These are phyloP conservation scores for Anastrepha ludens DNA, from an alignment of 1,140 invertebrate species.

Conservation along the genomic window DNA sequence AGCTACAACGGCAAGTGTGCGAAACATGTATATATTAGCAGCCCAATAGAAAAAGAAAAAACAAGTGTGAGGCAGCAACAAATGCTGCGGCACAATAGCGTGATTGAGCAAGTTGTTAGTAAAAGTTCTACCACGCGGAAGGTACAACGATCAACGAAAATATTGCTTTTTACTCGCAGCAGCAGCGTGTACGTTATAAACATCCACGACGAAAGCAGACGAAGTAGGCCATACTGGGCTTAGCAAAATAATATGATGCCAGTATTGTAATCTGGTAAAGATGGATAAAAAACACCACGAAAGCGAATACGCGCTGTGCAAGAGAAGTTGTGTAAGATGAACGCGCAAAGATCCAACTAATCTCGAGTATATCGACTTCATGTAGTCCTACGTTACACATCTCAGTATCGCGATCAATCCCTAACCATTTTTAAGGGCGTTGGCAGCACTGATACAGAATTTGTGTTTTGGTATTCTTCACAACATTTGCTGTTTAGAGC, in stretches of 20 bases:
- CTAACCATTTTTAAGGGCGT: no score
- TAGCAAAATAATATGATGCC: neutral
- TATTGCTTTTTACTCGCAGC: neutral
- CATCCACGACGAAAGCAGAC: neutral
- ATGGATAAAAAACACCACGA: neutral
- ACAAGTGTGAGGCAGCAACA: neutral
- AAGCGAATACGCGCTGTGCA: no score
- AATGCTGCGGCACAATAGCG: neutral
- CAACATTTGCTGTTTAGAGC: no score
- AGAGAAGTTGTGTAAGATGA: no score
- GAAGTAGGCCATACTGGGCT: constrained; percentile 47
- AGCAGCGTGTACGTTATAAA: neutral
- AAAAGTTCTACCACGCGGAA: constrained; percentile 32
- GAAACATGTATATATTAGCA: constrained; percentile 1
- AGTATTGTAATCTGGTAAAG: neutral
- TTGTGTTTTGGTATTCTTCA: no score
- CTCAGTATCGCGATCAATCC: no score
- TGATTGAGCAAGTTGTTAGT: neutral
- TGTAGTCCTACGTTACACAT: no score
- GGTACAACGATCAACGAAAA: constrained; percentile 18
- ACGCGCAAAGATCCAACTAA: no score
- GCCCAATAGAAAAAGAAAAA: neutral
- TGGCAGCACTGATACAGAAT: no score
- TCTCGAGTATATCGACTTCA: no score
- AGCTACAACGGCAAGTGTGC: constrained; percentile 12